Conservation (phyloP, 1,140 invertebrate genomes). For the Drosophila sp. region DNA sequence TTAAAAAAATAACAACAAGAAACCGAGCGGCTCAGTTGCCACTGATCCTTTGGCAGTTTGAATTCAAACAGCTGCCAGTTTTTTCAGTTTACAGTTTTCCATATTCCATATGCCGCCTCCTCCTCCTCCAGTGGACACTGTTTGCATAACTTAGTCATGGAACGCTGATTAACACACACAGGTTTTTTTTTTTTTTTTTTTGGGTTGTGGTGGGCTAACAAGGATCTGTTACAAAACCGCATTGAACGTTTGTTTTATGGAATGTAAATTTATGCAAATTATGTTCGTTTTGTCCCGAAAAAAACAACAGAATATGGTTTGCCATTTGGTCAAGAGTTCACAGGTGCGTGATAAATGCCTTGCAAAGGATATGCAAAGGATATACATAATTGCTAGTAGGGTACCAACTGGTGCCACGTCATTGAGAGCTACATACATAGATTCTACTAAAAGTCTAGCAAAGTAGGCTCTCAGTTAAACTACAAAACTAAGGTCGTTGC, state of each 20-base stretch:
- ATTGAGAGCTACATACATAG: background rate
- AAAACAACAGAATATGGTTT: background rate
- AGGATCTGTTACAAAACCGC: conserved; percentile 38
- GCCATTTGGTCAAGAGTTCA: conserved; percentile 40
- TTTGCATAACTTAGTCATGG: conserved; percentile 69
- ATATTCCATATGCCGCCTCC: conserved; percentile 31
- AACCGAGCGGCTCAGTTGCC: conserved; percentile 1
- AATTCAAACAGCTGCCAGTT: conserved; percentile 25
- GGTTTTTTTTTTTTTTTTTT: background rate
- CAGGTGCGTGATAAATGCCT: conserved; percentile 75
- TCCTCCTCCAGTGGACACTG: conserved; percentile 12
- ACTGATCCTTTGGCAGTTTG: conserved; percentile 8
- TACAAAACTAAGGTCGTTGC: too few species aligned
- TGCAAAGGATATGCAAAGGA: conserved; percentile 52
- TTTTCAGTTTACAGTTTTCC: conserved; percentile 13
- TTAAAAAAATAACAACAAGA: conserved; percentile 25
- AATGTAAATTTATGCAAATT: conserved; percentile 72
- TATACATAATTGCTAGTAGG: conserved; percentile 44
- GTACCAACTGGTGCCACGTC: conserved; percentile 3
- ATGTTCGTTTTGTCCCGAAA: conserved; percentile 42
- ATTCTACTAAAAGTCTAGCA: too few species aligned
- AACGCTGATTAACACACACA: conserved; percentile 19
- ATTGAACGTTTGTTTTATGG: conserved; percentile 36
- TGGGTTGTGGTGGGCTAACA: conserved; percentile 20
- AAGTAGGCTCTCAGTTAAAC: too few species aligned